phyloP scores from a whole-genome alignment of 2,888 invertebrate genomes.

The Myathropa florea region DNA sequence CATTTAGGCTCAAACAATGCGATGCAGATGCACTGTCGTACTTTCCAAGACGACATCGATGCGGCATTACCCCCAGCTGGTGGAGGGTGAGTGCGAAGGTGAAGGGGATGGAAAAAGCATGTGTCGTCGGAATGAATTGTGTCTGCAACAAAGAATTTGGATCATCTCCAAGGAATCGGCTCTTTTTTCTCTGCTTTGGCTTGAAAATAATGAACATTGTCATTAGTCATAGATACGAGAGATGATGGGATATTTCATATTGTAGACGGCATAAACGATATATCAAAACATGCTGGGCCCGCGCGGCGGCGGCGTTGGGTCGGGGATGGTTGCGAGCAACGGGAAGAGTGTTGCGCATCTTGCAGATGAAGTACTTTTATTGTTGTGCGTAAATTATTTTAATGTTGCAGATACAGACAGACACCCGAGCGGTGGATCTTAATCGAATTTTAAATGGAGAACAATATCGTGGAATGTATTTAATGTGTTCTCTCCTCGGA shows the following conservation, averaged over 20 bases:
- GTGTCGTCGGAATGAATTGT: conserved; percentile 68
- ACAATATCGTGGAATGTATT: conserved; percentile 72
- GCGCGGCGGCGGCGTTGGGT: not conserved
- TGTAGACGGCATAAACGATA: conserved; percentile 69
- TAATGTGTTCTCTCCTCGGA: conserved; percentile 46
- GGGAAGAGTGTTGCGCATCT: conserved; percentile 44
- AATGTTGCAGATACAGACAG: conserved; percentile 60
- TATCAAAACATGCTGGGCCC: conserved; percentile 60
- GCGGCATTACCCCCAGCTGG: not conserved
- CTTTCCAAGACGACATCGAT: conserved; percentile 15
- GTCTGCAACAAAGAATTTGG: conserved; percentile 68
- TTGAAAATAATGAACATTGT: conserved; percentile 78
- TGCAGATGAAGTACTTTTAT: conserved; percentile 66
- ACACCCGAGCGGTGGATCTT: conserved; percentile 66
- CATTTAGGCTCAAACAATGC: conserved; percentile 68
- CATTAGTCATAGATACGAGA: conserved; percentile 78
- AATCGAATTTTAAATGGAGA: conserved; percentile 74
- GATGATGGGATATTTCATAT: conserved; percentile 71
- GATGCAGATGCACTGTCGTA: conserved; percentile 48
- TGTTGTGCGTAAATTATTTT: conserved; percentile 66
- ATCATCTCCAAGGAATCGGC: conserved; percentile 59
- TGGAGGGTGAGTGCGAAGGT: not conserved
- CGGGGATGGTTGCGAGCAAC: not conserved
- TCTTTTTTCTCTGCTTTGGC: conserved; percentile 25
- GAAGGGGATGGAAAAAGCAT: not conserved